Base-by-base conservation (phyloP, 2,113 vertebrate genomes). In the Passer montanus region DNA sequence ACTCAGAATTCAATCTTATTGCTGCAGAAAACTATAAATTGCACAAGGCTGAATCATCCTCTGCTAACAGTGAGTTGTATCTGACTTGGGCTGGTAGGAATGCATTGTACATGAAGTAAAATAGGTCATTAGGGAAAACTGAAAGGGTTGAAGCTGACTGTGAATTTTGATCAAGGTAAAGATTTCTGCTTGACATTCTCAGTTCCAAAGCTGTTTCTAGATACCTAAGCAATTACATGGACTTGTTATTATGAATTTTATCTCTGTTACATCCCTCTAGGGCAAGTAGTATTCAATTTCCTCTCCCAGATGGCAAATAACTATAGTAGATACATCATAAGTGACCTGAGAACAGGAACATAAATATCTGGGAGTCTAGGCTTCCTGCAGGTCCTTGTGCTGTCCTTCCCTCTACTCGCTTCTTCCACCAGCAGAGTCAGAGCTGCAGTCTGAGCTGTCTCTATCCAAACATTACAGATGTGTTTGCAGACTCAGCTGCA, bases 171-270 rank as follows among this genome's bases (percentile, higher is more conserved):
- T 89, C 47, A 67, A 84, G 26, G 31, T 77, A 59, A 50, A 84
- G 44, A 74, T 86, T 90, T 94, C 79, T 84, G 64, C 77, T 52
- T 67, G 39, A 70, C 33, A 55, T 89, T 90, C 33, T 37, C 21
- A 63, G 43, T 86, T 86, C 68, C 83, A 94, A 68, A 84, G 37
- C 15, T 87, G 13, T 84, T 92, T 87, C 84, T 84, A 84, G 76
- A 41, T 82, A 78, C 35, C 33, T 86, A 62, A 88, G 63, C 26
- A 70, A 90, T 89, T 81, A 89, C 35, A 43, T 39, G 23, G 21
- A 69, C 21, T 90, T 58, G 13, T 83, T 92, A 77, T 90, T 88
- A 66, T 18, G 24, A 83, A 74, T 79, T 93, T 86, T 55, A 53
- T 74, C 39, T 86, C 27, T 3, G 5, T 80, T 41, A 39, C 24